phyloP scores from a whole-genome alignment of 2,888 invertebrate species.

The Drosophila aldrichi region DNA sequence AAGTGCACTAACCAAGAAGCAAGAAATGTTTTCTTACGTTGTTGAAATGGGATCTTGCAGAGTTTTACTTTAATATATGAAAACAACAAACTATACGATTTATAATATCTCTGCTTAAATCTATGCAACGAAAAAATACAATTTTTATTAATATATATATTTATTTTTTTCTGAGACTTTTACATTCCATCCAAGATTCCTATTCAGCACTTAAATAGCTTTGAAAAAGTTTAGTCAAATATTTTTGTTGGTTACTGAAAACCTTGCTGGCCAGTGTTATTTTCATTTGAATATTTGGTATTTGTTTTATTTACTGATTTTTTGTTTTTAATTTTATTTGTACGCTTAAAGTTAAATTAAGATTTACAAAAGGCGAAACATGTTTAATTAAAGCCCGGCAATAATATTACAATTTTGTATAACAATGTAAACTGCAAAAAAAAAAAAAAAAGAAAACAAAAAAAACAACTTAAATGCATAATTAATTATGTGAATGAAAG shows the following conservation, averaged over 20 bases:
- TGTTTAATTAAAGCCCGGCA: slow-evolving; percentile 73
- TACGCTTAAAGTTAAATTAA: slow-evolving; percentile 33
- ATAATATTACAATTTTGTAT: slow-evolving; percentile 77
- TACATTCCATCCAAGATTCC: neutral
- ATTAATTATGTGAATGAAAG: slow-evolving; percentile 71
- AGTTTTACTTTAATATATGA: too few relatives aligned
- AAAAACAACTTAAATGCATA: slow-evolving; percentile 40
- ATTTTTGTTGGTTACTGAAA: neutral
- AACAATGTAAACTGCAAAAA: slow-evolving; percentile 65
- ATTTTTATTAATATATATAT: neutral
- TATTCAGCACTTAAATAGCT: neutral
- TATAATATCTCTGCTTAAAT: too few relatives aligned
- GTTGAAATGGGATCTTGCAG: neutral
- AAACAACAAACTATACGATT: too few relatives aligned
- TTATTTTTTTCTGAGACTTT: neutral
- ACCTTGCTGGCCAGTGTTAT: neutral
- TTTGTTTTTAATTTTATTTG: slow-evolving; percentile 38
- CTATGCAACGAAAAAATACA: neutral
- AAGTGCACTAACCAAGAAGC: neutral
- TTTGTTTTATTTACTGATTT: slow-evolving; percentile 31
- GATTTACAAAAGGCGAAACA: slow-evolving; percentile 33
- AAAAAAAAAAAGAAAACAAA: neutral
- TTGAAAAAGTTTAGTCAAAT: neutral
- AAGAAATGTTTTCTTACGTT: neutral
- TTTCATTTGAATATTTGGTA: slow-evolving; percentile 38